Conservation (phyloP, 2,113 vertebrate genomes). For the Kryptolebias marmoratus region DNA sequence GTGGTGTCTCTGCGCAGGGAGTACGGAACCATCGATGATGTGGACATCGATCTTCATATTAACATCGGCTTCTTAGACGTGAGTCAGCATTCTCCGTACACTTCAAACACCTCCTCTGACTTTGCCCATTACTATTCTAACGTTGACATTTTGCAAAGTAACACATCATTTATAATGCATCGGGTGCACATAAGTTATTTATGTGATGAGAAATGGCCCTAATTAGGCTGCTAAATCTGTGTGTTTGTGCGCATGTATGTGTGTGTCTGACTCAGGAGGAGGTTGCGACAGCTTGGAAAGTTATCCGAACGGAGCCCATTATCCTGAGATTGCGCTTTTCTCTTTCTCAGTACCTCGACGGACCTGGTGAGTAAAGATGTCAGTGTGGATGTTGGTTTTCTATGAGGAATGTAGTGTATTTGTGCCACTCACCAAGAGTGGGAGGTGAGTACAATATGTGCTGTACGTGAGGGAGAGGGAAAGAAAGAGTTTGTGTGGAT, state of each 20-base stretch:
- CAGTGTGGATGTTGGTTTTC: slow-evolving; percentile 57
- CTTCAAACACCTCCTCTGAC: slow-evolving; percentile 15
- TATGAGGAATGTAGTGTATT: slow-evolving; percentile 53
- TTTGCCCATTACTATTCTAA: slow-evolving; percentile 49
- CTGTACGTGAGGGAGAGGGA: slow-evolving; percentile 38
- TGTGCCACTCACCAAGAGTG: slow-evolving; percentile 56
- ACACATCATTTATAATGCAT: slow-evolving; percentile 60
- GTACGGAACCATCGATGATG: slow-evolving; percentile 97
- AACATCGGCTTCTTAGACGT: slow-evolving; percentile 98
- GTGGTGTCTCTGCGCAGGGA: slow-evolving; percentile 82
- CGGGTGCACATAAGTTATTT: slow-evolving; percentile 53
- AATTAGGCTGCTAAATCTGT: slow-evolving; percentile 68
- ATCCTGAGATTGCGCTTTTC: slow-evolving; percentile 96
- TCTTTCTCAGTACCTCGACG: slow-evolving; percentile 98
- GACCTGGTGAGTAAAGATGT: slow-evolving; percentile 89
- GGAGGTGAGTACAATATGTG: slow-evolving; percentile 60
- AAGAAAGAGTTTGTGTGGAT: slow-evolving; percentile 33
- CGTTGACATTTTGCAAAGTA: slow-evolving; percentile 58
- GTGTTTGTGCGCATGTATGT: slow-evolving; percentile 62
- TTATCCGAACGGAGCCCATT: slow-evolving; percentile 96
- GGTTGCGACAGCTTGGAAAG: slow-evolving; percentile 98
- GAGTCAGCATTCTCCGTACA: slow-evolving; percentile 73
- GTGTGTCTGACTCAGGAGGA: slow-evolving; percentile 87
- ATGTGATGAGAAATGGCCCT: slow-evolving; percentile 55
- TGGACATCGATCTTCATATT: slow-evolving; percentile 98